Evolutionary conservation across 2,113 vertebrate genomes (phyloP), one percentile per base, ranked within the genome.

Genomic region (Phocoena phocoena): DNA sequence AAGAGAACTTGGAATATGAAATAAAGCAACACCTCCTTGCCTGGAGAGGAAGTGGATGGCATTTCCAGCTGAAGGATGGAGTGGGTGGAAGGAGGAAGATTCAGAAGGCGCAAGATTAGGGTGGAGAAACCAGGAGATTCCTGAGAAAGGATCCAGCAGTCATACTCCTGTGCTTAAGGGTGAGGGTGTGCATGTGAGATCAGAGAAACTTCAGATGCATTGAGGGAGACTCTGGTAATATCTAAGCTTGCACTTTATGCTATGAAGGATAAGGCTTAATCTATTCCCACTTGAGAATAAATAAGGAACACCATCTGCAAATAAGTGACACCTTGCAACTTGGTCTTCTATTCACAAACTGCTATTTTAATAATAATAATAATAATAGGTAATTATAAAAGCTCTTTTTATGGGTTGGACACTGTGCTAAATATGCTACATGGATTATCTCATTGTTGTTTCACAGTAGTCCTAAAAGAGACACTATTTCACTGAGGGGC

Each of bases 381-480:
- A 89, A 71, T 67, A 81, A 92, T 33, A 74, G 82, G 38, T 77
- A 44, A 74, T 86, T 94, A 92, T 60, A 65, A 89, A 88, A 96
- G 31, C 20, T 80, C 60, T 74, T 82, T 81, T 53, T 41, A 88
- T 62, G 28, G 67, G 28, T 55, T 74, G 71, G 81, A n/a, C 50
- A 41, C 44, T 47, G 25, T 55, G 68, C 80, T 68, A 92, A 90
- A n/a, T 47, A 71, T 71, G 74, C 79, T 65, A 67, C n/a, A 5
- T 63, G 60, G 85, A 55, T 92, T 83, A 47, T 8, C 79, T 20
- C 47, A 77, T 18, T 88, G 36, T 67, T 92, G 67, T 58, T 44
- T 68, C 79, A n/a, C 9, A 44, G 70, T 62, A 70, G 60, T n/a
- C 21, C n/a, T 44, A 33, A 58, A 50, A 93, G 47, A 91, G 68